Conservation (phyloP, 1,140 invertebrate genomes). For the Megalopta genalis region DNA sequence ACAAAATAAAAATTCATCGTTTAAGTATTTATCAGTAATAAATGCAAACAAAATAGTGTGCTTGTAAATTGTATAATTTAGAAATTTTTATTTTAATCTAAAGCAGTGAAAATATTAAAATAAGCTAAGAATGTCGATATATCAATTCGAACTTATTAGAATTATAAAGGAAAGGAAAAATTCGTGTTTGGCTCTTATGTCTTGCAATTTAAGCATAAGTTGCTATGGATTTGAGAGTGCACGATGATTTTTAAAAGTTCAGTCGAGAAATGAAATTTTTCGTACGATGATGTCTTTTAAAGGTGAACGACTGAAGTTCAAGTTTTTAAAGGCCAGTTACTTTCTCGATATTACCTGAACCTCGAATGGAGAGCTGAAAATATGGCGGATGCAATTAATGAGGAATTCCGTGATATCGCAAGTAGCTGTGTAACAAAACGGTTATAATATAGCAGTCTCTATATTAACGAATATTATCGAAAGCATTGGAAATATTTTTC, state of each 20-base stretch:
- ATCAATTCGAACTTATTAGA: too few relatives aligned
- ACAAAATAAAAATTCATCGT: too few relatives aligned
- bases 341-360: background rate
- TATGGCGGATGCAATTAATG: background rate
- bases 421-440: background rate
- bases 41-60: too few relatives aligned
- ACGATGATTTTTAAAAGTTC: background rate
- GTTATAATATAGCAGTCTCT: background rate
- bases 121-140: too few relatives aligned
- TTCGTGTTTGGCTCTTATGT: too few relatives aligned
- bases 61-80: too few relatives aligned
- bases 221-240: constrained; percentile 9
- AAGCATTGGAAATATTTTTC: background rate
- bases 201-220: too few relatives aligned
- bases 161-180: too few relatives aligned
- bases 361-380: background rate
- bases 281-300: constrained; percentile 16
- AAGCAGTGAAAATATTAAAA: too few relatives aligned
- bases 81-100: too few relatives aligned
- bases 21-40: too few relatives aligned
- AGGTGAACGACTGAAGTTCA: constrained; percentile 22
- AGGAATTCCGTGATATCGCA: background rate
- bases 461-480: background rate
- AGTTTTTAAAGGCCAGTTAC: background rate
- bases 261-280: constrained; percentile 1